phyloP scores from a whole-genome alignment of 2,888 invertebrate species.

The Ptilodon capucinus region DNA sequence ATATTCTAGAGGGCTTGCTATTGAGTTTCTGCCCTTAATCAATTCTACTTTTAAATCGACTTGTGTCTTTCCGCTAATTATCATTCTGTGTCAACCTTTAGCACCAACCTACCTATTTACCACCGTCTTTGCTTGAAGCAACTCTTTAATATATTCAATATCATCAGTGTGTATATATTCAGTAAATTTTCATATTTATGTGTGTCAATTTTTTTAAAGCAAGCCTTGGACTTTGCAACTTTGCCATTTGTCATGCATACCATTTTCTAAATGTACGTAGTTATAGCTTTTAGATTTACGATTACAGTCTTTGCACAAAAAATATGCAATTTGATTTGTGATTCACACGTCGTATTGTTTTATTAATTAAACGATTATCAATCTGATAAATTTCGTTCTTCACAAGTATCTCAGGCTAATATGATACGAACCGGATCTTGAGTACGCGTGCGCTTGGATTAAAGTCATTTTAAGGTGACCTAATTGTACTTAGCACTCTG shows the following conservation, averaged over 20 bases:
- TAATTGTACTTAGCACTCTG: neutral
- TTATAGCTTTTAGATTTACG: neutral
- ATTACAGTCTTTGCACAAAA: too few relatives aligned
- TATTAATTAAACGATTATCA: too few relatives aligned
- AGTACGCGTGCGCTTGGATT: constrained; percentile 3
- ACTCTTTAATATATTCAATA: neutral
- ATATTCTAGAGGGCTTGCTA: neutral
- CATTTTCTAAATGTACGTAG: too few relatives aligned
- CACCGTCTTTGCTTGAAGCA: neutral
- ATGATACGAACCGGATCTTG: constrained; percentile 30
- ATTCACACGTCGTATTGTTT: too few relatives aligned
- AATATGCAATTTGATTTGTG: too few relatives aligned
- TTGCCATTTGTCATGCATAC: neutral
- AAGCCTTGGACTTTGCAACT: neutral
- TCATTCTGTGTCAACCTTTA: neutral
- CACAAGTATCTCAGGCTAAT: too few relatives aligned
- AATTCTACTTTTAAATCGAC: neutral
- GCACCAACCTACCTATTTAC: too few relatives aligned
- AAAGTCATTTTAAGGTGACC: constrained; percentile 21
- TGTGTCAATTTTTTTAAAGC: neutral
- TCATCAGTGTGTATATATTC: neutral
- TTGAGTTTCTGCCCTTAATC: neutral
- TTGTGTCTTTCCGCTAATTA: neutral
- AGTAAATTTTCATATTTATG: neutral
- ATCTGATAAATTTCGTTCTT: constrained; percentile 18